Evolutionary conservation across 2,797 vertebrate genomes (phyloP).

Genomic region (Syndactyla subalaris): DNA sequence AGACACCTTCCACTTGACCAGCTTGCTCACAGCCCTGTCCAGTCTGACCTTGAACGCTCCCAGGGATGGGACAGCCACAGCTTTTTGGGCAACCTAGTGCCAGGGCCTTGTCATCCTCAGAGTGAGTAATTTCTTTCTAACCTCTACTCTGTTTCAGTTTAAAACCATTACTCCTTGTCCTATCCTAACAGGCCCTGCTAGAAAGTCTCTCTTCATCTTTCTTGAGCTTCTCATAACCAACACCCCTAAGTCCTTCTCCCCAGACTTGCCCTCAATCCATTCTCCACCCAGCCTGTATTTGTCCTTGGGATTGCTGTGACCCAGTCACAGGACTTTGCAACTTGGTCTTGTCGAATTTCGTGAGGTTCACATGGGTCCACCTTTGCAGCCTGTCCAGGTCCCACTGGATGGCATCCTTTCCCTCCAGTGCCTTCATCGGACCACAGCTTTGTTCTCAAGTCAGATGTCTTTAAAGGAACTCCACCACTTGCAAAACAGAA

Average conservation of each 20-base stretch:
- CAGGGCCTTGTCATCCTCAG: not conserved
- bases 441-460: not conserved
- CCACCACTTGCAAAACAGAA: not conserved
- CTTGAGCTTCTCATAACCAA: not conserved
- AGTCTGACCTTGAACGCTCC: not conserved
- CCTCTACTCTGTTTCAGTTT: not conserved
- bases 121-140: not conserved
- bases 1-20: rapidly evolving
- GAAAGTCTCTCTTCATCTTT: not conserved
- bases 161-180: not conserved
- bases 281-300: not conserved
- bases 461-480: conserved; percentile 24
- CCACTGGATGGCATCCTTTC: not conserved
- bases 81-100: rapidly evolving
- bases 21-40: rapidly evolving
- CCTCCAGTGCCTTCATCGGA: no score
- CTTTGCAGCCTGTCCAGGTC: not conserved
- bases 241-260: not conserved
- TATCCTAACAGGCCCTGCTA: not conserved
- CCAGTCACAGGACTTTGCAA: not conserved
- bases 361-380: not conserved
- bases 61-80: not conserved
- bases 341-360: not conserved
- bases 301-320: not conserved
- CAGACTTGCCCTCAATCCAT: not conserved